Evolutionary conservation across 2,113 vertebrate species (phyloP), one percentile per base, ranked within the genome.

Genomic region (Hepsetus odoe): DNA sequence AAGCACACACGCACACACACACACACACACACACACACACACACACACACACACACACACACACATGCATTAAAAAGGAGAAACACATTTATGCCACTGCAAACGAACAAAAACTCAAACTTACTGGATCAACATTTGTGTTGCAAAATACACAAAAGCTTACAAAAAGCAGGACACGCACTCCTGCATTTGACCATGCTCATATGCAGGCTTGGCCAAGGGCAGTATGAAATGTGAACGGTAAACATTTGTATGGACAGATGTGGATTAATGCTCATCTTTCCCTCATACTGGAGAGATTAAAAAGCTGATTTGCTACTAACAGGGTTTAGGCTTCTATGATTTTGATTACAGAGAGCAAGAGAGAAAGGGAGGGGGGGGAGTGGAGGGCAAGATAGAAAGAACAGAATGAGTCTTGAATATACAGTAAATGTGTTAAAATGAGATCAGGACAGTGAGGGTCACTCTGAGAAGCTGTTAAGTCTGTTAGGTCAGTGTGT

Each of bases 221-320:
- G 84, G 74, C 87, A 71, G 80, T 86, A 87, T 87, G 86, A 91
- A 91, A 91, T 90, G 87, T 86, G 87, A 89, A 84, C 68, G 73
- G 84, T 85, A 91, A 91, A 91, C 91, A 91, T 92, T 92, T 91
- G 91, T 89, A 89, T 87, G 90, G 87, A 91, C 91, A 93, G 90
- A 92, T 91, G 92, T 91, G 92, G 91, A 93, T 93, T 92, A 92
- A 90, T 92, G 87, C 90, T 92, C 88, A 90, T 92, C 90, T 92
- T 91, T 91, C 90, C 90, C 90, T 92, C 86, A 85, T 91, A 83
- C 89, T 80, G 84, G 85, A 92, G 85, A 92, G 89, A 92, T 92
- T 91, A 93, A 90, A 93, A 90, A 89, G 78, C 85, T 90, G 91
- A 91, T 92, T 93, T 91, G 87, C 85, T 28, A 82, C 86, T 88